Evolutionary conservation across 2,888 invertebrate species (phyloP).

Genomic region (Thereva nobilitata): DNA sequence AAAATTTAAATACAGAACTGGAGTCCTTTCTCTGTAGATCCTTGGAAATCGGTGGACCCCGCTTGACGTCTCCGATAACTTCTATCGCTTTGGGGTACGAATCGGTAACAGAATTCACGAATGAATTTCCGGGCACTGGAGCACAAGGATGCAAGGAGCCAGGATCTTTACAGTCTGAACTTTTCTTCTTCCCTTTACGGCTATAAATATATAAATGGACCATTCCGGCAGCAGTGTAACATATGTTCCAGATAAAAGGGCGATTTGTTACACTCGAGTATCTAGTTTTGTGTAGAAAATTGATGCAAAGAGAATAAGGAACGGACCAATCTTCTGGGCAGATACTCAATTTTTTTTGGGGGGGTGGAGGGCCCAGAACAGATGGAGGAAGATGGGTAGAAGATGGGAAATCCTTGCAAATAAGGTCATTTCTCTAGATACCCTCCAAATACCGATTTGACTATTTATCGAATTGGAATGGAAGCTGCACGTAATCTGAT

Average conservation of each 20-base stretch:
- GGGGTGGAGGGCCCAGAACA: no score
- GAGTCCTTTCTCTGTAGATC: not conserved
- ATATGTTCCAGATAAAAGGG: conserved; percentile 41
- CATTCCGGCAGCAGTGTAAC: conserved; percentile 38
- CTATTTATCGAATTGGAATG: no score
- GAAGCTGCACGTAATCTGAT: no score
- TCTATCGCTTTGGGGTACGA: not conserved
- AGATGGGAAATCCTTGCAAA: no score
- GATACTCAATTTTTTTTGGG: no score
- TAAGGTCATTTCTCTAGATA: no score
- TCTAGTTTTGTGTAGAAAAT: conserved; percentile 25
- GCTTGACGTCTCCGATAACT: conserved; percentile 4
- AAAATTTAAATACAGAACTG: conserved; percentile 32
- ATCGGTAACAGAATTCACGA: conserved; percentile 11
- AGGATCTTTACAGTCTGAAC: conserved; percentile 8
- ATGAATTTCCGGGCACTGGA: conserved; percentile 31
- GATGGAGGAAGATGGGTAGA: no score
- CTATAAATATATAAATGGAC: conserved; percentile 41
- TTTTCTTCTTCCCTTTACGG: conserved; percentile 23
- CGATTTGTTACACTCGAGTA: conserved; percentile 39
- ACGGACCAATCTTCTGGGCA: not conserved
- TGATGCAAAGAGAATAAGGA: conserved; percentile 34
- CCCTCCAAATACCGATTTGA: no score
- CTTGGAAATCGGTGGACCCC: not conserved
- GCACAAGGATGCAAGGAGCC: conserved; percentile 18